Percentiles rank a stretch among this genome's conserved stretches.
Evolutionary conservation across 1,140 invertebrate species (phyloP).

Genomic region (Delia radicum): DNA sequence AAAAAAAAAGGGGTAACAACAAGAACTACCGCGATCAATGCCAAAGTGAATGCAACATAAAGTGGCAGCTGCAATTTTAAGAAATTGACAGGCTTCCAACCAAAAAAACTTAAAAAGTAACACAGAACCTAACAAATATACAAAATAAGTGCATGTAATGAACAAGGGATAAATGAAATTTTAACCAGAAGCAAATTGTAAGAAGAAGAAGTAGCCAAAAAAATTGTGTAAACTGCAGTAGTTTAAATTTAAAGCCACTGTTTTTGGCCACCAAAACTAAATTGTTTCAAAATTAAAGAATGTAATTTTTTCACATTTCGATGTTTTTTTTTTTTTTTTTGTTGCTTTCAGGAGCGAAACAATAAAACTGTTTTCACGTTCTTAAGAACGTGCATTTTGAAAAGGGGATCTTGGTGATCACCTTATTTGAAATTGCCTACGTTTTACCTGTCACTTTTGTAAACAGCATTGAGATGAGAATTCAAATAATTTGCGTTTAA

Average conservation of each 20-base stretch:
- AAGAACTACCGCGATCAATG: not conserved
- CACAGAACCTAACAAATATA: not conserved
- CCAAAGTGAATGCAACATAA: not conserved
- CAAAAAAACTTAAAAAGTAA: not conserved
- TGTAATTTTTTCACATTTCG: not conserved
- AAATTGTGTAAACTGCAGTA: not conserved
- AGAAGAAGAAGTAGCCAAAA: not conserved
- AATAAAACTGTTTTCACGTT: not conserved
- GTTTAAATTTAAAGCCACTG: not conserved
- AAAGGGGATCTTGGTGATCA: no score
- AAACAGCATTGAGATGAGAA: not conserved
- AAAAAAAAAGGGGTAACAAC: not conserved
- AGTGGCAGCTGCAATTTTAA: constrained; percentile 20
- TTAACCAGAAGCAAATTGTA: not conserved
- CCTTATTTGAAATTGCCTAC: constrained; percentile 5
- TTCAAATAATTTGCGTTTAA: constrained; percentile 18
- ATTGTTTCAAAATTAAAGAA: not conserved
- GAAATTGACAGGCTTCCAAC: constrained; percentile 8
- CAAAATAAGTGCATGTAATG: not conserved
- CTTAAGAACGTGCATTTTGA: not conserved
- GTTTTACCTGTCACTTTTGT: constrained; percentile 16
- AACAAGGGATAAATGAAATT: not conserved
- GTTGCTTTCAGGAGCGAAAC: not conserved
- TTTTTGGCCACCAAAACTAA: not conserved
- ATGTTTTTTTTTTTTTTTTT: no score